Evolutionary conservation across 2,888 invertebrate species (phyloP).

Genomic region (Limnephilus rhombicus): DNA sequence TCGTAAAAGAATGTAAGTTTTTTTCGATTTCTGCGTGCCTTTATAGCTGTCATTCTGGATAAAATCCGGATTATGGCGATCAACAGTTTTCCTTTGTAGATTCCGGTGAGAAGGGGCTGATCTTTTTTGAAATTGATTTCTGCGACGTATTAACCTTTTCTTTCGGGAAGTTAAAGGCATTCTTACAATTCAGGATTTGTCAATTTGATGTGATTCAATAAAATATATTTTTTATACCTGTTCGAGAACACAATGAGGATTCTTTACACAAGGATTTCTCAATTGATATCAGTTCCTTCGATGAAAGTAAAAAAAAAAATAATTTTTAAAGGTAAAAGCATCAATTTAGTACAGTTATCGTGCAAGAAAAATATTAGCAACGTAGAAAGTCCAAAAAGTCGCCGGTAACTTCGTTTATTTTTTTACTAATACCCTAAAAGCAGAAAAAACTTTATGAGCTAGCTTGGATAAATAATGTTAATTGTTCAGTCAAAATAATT

Average conservation of each 20-base stretch:
- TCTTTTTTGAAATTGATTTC: constrained; percentile 21
- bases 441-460: too few relatives aligned
- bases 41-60: not conserved
- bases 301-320: not conserved
- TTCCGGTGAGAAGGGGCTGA: not conserved
- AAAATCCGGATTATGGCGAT: constrained; percentile 19
- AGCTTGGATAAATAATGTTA: too few relatives aligned
- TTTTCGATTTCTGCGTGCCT: not conserved
- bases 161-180: not conserved
- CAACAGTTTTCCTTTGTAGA: constrained; percentile 19
- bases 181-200: not conserved
- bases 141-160: not conserved
- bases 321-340: not conserved
- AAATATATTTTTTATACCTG: not conserved
- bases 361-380: too few relatives aligned
- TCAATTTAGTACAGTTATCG: too few relatives aligned
- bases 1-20: not conserved
- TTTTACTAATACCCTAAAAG: too few relatives aligned
- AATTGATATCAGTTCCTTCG: not conserved
- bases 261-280: not conserved
- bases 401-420: too few relatives aligned
- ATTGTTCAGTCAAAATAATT: too few relatives aligned
- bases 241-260: not conserved
- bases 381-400: too few relatives aligned
- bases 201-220: not conserved